A percentile compares a stretch with the other conserved stretches of the same genome.
Conservation (phyloP, 2,797 vertebrate genomes). For the Pygocentrus nattereri region DNA sequence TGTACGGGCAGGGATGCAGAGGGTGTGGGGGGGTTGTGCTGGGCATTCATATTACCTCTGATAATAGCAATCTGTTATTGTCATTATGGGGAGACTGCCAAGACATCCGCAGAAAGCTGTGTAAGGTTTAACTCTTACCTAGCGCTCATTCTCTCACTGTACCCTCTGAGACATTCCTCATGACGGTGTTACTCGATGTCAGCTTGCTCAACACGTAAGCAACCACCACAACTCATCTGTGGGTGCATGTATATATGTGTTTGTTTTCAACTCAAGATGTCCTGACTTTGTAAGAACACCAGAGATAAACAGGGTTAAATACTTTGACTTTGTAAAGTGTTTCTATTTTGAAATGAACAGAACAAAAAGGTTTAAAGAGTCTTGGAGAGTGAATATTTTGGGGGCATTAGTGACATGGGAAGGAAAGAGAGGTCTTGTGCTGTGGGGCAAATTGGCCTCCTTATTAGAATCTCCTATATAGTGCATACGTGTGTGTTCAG, state of each 20-base stretch:
- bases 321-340: no score
- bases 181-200: slow-evolving; percentile 48
- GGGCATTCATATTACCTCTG: slow-evolving; percentile 82
- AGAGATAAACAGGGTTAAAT: neutral
- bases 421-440: no score
- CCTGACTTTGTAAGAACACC: no score
- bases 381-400: neutral
- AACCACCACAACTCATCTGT: slow-evolving; percentile 37
- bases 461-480: slow-evolving; percentile 34
- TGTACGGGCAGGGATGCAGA: slow-evolving; percentile 20
- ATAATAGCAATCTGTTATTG: slow-evolving; percentile 86
- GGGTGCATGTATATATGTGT: slow-evolving; percentile 25
- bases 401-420: neutral
- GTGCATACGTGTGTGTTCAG: slow-evolving; percentile 41
- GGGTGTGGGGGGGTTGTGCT: slow-evolving; percentile 34
- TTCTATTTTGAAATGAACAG: no score
- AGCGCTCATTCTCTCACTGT: slow-evolving; percentile 16
- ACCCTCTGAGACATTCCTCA: slow-evolving; percentile 52
- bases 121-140: slow-evolving; percentile 64
- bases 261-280: neutral
- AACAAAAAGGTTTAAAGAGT: neutral
- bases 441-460: slow-evolving; percentile 24
- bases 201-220: slow-evolving; percentile 46
- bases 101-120: slow-evolving; percentile 73
- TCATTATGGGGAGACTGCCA: slow-evolving; percentile 84